Evolutionary conservation across 37 sponge, comb jelly and placozoan genomes (phyloP), one percentile per base, ranked within the genome.

Genomic region (Aplysina aerophoba): DNA sequence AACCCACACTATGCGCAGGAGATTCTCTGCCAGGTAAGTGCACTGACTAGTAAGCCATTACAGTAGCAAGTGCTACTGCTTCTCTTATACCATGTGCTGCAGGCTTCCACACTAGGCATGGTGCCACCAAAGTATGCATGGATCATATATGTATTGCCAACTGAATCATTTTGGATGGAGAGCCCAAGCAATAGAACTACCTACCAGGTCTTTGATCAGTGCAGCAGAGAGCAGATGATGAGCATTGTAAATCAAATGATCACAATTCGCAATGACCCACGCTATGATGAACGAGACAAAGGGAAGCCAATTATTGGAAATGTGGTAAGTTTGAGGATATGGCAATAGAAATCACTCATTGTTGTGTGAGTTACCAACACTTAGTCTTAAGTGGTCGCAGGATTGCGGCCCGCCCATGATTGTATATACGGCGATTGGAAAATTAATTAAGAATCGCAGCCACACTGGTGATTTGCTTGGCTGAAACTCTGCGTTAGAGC

Each of bases 71-170:
- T n/a, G n/a, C n/a, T n/a, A n/a, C n/a, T n/a, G n/a, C n/a, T n/a
- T 24, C 33, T 68, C 20, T 22, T 21, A 30, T 20, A 20, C 17
- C 17, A n/a, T 68, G 15, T 15, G 15, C 38, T 80, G 13, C 15
- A 90, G 91, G 84, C 91, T 2, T 65, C 77, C 28, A 63, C 30
- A 24, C 38, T 79, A 20, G 91, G 84, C n/a, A 64, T 86, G 87
- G 83, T 87, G 1, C 53, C 30, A 2, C 4, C 21, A 15, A 56
- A 83, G 50, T 92, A 92, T 66, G 59, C 55, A 0, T 92, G 88
- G 88, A 24, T 92, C 4, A 19, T 53, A 2, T 88, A 41, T 88
- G 82, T 63, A 59, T 92, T 85, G 92, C 88, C 85, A 35, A 65
- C 66, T 1, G 61, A 81, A 0, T 25, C 60, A 15, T 92, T 87